Conservation (phyloP, 2,113 vertebrate species). For the Lophochroa leadbeateri region DNA sequence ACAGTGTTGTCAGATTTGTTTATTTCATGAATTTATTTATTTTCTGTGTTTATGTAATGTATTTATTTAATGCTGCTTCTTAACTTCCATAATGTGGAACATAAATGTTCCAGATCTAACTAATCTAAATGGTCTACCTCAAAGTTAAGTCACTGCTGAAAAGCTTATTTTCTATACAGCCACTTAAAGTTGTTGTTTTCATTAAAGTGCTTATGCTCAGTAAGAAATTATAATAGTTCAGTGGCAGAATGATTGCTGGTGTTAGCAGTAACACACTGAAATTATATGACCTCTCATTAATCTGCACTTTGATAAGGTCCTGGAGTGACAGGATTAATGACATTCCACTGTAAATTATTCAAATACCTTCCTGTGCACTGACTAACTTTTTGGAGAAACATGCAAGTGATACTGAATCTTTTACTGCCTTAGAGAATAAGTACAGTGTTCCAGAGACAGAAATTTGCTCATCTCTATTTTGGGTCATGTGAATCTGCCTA, state of each 20-base stretch:
- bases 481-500: background rate
- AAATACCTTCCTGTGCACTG: slow-evolving; percentile 6
- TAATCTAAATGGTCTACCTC: background rate
- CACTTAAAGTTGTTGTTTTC: background rate
- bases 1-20: background rate
- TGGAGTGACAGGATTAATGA: slow-evolving; percentile 35
- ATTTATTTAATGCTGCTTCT: background rate
- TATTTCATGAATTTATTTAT: background rate
- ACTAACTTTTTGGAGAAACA: slow-evolving; percentile 11
- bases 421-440: background rate
- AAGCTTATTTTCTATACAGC: background rate
- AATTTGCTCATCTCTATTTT: background rate
- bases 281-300: slow-evolving; percentile 47
- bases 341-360: slow-evolving; percentile 50
- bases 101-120: background rate
- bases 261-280: slow-evolving; percentile 8
- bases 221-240: background rate
- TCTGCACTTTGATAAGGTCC: slow-evolving; percentile 48
- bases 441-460: background rate
- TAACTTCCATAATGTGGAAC: background rate
- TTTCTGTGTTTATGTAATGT: background rate
- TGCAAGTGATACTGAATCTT: background rate
- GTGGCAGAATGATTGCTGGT: background rate
- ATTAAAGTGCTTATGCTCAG: background rate
- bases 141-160: background rate